phyloP scores from a whole-genome alignment of 2,797 vertebrate genomes.

The Avahi laniger region DNA sequence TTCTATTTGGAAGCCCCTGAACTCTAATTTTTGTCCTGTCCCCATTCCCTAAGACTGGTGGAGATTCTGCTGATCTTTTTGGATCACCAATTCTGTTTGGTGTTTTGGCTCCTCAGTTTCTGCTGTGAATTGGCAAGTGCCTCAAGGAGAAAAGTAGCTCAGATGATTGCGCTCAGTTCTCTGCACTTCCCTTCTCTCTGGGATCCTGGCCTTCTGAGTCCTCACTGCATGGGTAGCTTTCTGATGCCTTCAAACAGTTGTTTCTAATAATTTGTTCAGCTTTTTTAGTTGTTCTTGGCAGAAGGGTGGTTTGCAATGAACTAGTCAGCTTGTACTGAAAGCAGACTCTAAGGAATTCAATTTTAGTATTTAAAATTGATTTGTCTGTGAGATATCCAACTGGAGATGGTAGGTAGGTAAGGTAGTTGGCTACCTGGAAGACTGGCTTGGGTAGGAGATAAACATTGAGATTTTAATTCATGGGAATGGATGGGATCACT shows the following conservation, averaged over 20 bases:
- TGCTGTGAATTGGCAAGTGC: not conserved
- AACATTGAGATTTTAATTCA: not conserved
- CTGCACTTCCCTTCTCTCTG: not conserved
- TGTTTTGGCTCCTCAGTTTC: not conserved
- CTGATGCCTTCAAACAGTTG: not conserved
- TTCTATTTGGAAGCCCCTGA: not conserved
- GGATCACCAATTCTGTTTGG: not conserved
- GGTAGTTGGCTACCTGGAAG: not conserved
- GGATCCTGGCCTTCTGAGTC: not conserved
- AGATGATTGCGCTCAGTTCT: not conserved
- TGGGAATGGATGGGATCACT: not conserved
- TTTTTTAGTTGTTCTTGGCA: slow-evolving; percentile 32
- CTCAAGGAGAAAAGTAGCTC: not conserved
- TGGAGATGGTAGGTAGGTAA: not conserved
- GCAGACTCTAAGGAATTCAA: not conserved
- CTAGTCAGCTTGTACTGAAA: not conserved
- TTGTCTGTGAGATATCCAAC: not conserved
- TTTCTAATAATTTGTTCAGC: not conserved
- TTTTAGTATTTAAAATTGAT: not conserved
- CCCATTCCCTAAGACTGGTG: no score
- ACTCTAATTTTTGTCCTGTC: not conserved
- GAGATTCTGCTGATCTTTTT: not conserved
- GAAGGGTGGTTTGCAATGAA: not conserved
- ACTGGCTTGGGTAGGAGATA: not conserved
- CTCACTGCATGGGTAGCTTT: not conserved